phyloP scores from a whole-genome alignment of 2,113 vertebrate species.

The Aptenodytes patagonicus region DNA sequence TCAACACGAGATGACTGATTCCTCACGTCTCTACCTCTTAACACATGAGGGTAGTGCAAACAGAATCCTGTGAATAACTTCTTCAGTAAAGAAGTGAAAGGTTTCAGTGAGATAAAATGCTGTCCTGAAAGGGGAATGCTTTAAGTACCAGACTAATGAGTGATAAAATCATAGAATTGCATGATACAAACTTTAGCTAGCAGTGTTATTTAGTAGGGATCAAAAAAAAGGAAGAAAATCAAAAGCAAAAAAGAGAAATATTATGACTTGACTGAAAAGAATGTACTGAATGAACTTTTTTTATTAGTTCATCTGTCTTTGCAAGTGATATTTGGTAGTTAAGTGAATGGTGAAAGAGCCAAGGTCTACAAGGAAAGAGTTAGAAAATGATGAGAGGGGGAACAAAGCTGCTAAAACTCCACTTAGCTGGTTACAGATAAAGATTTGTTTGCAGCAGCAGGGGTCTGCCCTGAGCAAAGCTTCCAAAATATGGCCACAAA shows the following conservation, averaged over 20 bases:
- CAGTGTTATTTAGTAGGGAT: not conserved
- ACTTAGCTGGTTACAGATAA: not conserved
- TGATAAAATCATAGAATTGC: not conserved
- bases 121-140: not conserved
- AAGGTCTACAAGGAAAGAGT: not conserved
- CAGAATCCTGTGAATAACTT: not conserved
- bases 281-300: not conserved
- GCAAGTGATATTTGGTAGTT: not conserved
- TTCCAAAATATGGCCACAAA: not conserved
- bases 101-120: not conserved
- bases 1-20: not conserved
- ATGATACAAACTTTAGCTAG: not conserved
- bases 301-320: not conserved
- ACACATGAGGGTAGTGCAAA: accelerated
- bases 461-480: not conserved
- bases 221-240: not conserved
- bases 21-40: not conserved
- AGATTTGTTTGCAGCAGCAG: not conserved
- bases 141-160: not conserved
- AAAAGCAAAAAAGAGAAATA: not conserved
- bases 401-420: not conserved
- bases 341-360: not conserved
- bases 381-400: not conserved
- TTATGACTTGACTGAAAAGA: not conserved
- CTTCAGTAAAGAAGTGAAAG: not conserved